Base-by-base conservation (phyloP, 2,888 invertebrate genomes). In the Tethea ocularis region DNA sequence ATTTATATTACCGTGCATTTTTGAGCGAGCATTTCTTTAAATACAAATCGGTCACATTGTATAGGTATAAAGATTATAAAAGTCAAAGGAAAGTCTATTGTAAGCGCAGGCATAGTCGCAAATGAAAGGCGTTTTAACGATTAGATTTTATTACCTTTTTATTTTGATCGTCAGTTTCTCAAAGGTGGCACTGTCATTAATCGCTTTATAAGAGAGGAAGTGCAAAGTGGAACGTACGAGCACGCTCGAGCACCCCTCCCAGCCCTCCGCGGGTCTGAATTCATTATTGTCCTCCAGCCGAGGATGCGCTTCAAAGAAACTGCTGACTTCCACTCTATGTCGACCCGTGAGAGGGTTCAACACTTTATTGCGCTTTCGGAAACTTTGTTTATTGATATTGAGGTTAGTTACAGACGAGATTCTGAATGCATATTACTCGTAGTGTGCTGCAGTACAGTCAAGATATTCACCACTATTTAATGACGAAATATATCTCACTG, bases 261-360 rank as follows among this genome's bases (percentile, higher is more conserved):
- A 59, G 65, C 66, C 69, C 83, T 74, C 77, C 73, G 75, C 80
- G 76, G 68, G 83, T 80, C 85, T 86, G 89, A 90, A 90, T 90
- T 89, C 89, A 90, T 90, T 89, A 89, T 89, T 89, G 88, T 89
- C 87, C 83, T 82, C 83, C 72, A 82, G 78, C 82, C 77, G 80
- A 84, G 78, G 86, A 86, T 85, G 88, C 84, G 86, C 85, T 84
- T 89, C 88, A 90, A 91, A 90, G 89, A 89, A 89, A 89, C 82
- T 88, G 90, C 91, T 89, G 89, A 90, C 85, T 85, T 82, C 77
- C 75, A 75, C 78, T 78, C 78, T 72, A 75, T 70, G 74, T 69
- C 78, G 77, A 77, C 75, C 77, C 78, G 78, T 73, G 77, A 80
- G 76, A 78, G 74, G 75, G 72, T 81, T 83, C 79, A 78, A 78